Evolutionary conservation across 2,888 invertebrate genomes (phyloP), one percentile per base, ranked within the genome.

Genomic region (Strigamia crassipes): DNA sequence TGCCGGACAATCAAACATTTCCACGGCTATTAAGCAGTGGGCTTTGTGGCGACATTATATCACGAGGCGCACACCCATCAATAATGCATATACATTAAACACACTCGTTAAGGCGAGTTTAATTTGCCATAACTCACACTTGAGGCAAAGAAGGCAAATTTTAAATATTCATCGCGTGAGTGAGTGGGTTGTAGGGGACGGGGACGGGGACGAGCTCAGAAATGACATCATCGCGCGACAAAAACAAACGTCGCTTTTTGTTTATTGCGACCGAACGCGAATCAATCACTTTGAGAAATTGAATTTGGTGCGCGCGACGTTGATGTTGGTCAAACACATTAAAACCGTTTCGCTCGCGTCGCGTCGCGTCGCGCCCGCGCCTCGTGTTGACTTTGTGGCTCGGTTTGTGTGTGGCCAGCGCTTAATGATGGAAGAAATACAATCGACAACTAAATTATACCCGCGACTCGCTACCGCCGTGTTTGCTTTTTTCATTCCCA

Each of bases 31-130:
- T 66, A 66, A 66, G 18, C 61, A 66, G 61, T 46, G 12, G 46
- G 46, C 46, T 46, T 46, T 46, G 46, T 66, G 61, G 61, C 23
- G 61, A 66, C 61, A 66, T 66, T 66, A 66, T 66, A 66, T 66
- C 61, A 66, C 61, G 61, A 66, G 61, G n/a, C 21, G 61, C 61
- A 66, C 61, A 21, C 21, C 61, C 61, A 66, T 66, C 61, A 66
- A 66, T 66, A 66, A 66, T 66, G 61, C 61, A 66, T 66, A 66
- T 66, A 66, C 61, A 66, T 66, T 66, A 66, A 66, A 66, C 61
- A 66, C 61, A 66, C 61, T 66, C 61, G 61, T 66, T 66, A 21
- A 66, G 61, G 61, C 61, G 61, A 66, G 61, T 66, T 66, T 66
- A 66, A 66, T 66, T 66, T 66, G 61, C 61, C 61, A 66, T 66